phyloP scores from a whole-genome alignment of 2,888 invertebrate species.

The Proisotoma minuta region DNA sequence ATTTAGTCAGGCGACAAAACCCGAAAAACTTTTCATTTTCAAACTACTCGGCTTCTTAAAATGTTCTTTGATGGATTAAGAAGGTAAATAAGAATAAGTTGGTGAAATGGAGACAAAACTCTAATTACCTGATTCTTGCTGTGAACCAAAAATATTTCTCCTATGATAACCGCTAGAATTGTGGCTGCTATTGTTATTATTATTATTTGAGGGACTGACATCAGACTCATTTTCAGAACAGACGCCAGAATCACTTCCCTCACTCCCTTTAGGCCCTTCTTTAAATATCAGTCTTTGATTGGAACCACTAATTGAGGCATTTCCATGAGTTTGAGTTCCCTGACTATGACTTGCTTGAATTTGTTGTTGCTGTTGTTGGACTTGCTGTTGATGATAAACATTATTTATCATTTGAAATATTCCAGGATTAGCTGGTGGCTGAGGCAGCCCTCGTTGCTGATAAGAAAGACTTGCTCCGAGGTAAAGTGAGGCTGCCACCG shows the following conservation, averaged over 20 bases:
- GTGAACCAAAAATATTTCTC: not conserved
- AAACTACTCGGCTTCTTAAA: no score
- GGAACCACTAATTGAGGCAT: constrained; percentile 25
- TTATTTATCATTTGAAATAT: constrained; percentile 3
- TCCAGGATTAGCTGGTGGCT: not conserved
- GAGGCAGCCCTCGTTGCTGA: not conserved
- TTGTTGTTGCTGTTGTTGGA: not conserved
- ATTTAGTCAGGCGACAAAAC: no score
- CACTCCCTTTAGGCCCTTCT: constrained; percentile 31
- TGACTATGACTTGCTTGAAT: no score
- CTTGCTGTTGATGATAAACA: constrained; percentile 1
- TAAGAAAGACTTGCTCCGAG: not conserved
- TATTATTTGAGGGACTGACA: constrained; percentile 35
- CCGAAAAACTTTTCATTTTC: no score
- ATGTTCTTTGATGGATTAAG: no score
- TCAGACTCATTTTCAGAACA: constrained; percentile 46
- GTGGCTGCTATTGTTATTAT: constrained; percentile 1
- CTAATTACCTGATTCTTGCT: no score
- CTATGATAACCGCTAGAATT: constrained; percentile 20
- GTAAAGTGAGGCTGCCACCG: not conserved
- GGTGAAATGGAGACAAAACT: no score
- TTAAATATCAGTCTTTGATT: constrained; percentile 8
- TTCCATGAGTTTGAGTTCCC: no score
- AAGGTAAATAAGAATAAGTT: no score
- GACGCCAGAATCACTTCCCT: constrained; percentile 44